Evolutionary conservation across 2,888 invertebrate species (phyloP).

Genomic region (Ochropleura plecta): DNA sequence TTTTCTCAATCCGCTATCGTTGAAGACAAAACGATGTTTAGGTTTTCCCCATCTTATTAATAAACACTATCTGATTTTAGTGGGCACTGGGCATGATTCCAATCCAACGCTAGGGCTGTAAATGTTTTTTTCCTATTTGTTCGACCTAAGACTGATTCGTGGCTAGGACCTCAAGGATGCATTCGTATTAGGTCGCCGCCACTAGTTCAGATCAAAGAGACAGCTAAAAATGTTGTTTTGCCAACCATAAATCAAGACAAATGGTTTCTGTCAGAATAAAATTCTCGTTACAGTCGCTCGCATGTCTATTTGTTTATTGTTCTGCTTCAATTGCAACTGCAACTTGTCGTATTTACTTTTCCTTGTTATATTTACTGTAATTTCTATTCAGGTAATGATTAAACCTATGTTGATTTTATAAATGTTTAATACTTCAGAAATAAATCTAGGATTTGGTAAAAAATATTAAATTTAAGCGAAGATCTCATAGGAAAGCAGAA

Average conservation of each 20-base stretch:
- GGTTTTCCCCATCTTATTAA: slow-evolving; percentile 34
- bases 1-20: slow-evolving; percentile 40
- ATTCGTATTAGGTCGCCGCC: slow-evolving; percentile 25
- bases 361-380: slow-evolving; percentile 56
- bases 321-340: slow-evolving; percentile 46
- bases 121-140: slow-evolving; percentile 33
- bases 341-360: slow-evolving; percentile 42
- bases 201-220: slow-evolving; percentile 19
- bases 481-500: neutral
- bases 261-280: slow-evolving; percentile 31
- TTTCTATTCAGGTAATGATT: slow-evolving; percentile 53
- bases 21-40: slow-evolving; percentile 23
- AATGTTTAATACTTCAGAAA: slow-evolving; percentile 45
- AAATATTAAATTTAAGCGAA: neutral
- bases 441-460: slow-evolving; percentile 9
- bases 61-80: slow-evolving; percentile 30
- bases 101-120: slow-evolving; percentile 43
- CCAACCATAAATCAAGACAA: slow-evolving; percentile 21
- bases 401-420: slow-evolving; percentile 52
- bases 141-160: slow-evolving; percentile 12
- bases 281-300: slow-evolving; percentile 23
- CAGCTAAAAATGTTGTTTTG: slow-evolving; percentile 15
- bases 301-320: slow-evolving; percentile 39
- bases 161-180: slow-evolving; percentile 15
- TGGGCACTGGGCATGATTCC: slow-evolving; percentile 49